phyloP scores from a whole-genome alignment of 1,140 invertebrate genomes.

The Aphaenogaster floridana region DNA sequence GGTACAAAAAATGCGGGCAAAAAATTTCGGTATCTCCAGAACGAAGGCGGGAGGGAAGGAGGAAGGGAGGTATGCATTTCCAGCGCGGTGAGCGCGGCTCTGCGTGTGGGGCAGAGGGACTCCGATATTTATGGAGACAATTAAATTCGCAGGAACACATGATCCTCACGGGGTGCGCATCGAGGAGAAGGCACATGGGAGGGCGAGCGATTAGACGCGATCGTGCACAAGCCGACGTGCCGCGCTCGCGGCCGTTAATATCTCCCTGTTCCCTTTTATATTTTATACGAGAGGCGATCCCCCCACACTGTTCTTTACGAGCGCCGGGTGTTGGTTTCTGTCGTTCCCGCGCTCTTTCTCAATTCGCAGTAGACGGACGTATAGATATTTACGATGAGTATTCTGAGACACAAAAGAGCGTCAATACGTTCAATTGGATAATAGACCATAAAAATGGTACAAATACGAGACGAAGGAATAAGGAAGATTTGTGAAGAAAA shows the following conservation, averaged over 20 bases:
- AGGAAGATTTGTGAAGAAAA: not conserved
- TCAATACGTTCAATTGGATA: conserved; percentile 12
- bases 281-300: conserved; percentile 77
- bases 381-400: conserved; percentile 19
- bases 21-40: not conserved
- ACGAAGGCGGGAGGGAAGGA: not conserved
- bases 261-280: conserved; percentile 71
- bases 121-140: conserved; percentile 82
- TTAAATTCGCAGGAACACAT: conserved; percentile 80
- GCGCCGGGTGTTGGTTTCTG: conserved; percentile 65
- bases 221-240: conserved; percentile 63
- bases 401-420: not conserved
- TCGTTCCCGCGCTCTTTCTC: conserved; percentile 68
- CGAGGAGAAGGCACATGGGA: conserved; percentile 66
- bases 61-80: conserved; percentile 36
- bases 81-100: not conserved
- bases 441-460: conserved; percentile 1
- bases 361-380: conserved; percentile 20
- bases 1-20: not conserved
- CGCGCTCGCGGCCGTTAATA: conserved; percentile 74
- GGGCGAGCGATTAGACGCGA: conserved; percentile 66
- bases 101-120: conserved; percentile 30
- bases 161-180: conserved; percentile 68
- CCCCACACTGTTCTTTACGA: conserved; percentile 71
- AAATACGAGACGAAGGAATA: not conserved